These are phyloP conservation scores for Theristicus caerulescens DNA, from an alignment of 2,113 vertebrate genomes.

Conservation along the genomic window DNA sequence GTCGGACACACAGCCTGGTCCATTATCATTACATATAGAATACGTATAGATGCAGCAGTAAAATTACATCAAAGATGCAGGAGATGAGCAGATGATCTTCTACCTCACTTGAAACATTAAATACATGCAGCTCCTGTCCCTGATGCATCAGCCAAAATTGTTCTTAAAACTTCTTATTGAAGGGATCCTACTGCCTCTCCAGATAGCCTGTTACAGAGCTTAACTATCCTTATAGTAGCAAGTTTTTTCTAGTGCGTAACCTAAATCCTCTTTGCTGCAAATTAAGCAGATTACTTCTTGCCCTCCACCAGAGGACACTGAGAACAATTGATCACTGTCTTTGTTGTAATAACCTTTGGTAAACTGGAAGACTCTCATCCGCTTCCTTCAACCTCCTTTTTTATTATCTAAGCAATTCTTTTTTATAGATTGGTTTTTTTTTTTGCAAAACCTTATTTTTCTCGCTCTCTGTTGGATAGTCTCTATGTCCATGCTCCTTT, in stretches of 20 bases:
- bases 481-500: not conserved
- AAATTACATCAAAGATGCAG: not conserved
- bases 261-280: constrained; percentile 40
- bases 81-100: not conserved
- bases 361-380: not conserved
- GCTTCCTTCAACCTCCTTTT: not conserved
- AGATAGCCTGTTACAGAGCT: not conserved
- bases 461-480: not conserved
- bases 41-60: not conserved
- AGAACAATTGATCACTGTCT: not conserved
- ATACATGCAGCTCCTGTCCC: not conserved
- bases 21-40: rapidly evolving
- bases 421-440: not conserved
- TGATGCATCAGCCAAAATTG: not conserved
- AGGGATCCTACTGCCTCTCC: not conserved
- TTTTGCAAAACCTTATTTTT: not conserved
- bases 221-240: not conserved
- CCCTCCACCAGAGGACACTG: not conserved
- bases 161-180: not conserved
- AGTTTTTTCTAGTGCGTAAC: not conserved
- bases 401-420: not conserved
- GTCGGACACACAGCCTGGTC: not conserved
- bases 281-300: constrained; percentile 13
- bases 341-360: not conserved
- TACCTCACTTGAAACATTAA: not conserved